phyloP scores from a whole-genome alignment of 2,113 vertebrate species.

The Blennius ocellaris region DNA sequence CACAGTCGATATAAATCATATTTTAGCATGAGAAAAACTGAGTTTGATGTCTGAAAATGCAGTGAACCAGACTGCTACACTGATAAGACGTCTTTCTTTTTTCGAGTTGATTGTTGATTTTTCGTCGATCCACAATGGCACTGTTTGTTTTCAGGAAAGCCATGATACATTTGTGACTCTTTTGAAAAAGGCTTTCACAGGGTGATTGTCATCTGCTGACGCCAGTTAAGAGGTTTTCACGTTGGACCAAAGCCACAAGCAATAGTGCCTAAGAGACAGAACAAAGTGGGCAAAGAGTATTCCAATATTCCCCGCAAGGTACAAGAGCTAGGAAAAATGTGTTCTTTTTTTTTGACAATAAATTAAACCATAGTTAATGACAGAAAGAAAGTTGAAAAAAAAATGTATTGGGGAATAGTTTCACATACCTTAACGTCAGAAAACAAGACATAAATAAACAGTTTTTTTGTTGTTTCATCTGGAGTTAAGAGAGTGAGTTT shows the following conservation, averaged over 20 bases:
- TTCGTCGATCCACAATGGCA: conserved; percentile 20
- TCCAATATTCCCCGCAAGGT: conserved; percentile 30
- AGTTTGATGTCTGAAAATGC: conserved; percentile 22
- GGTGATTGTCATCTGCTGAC: conserved; percentile 41
- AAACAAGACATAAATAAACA: conserved; percentile 58
- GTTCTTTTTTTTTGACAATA: neutral
- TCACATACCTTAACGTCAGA: conserved; percentile 31
- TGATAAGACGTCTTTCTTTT: conserved; percentile 43
- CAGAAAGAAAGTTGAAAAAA: neutral
- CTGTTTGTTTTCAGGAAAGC: conserved; percentile 27
- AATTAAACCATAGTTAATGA: neutral
- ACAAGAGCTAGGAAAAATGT: conserved; percentile 21
- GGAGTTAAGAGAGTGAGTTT: conserved; percentile 64
- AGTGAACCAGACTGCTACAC: conserved; percentile 11
- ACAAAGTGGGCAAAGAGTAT: conserved; percentile 12
- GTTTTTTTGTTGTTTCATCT: conserved; percentile 60
- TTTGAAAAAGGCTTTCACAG: conserved; percentile 10
- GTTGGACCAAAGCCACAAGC: conserved; percentile 35
- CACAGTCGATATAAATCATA: too few species aligned
- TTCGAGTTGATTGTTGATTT: conserved; percentile 17
- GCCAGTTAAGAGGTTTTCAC: conserved; percentile 5
- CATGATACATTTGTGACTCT: neutral
- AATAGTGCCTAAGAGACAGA: conserved; percentile 13
- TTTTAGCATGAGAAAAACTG: conserved; percentile 17
- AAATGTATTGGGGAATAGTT: neutral